A percentile compares a stretch with the other conserved stretches of the same genome.
phyloP scores from a whole-genome alignment of 1,140 invertebrate species.

The Calephelis nemesis region DNA sequence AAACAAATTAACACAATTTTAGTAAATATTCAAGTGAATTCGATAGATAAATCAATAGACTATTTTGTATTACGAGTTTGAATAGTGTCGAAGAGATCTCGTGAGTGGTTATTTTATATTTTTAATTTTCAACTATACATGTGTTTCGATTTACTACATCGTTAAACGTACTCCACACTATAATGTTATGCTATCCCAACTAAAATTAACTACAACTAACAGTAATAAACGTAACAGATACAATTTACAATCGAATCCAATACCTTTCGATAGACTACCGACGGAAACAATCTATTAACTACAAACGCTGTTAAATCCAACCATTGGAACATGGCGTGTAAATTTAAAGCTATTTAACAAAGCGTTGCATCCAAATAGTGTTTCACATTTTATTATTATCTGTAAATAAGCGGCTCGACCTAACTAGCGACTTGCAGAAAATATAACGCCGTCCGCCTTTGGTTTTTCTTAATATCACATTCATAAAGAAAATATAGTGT shows the following conservation, averaged over 20 bases:
- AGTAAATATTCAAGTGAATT: neutral
- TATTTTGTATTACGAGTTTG: neutral
- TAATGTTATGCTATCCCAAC: neutral
- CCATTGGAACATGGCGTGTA: neutral
- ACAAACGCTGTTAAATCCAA: constrained; percentile 2
- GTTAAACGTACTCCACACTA: neutral
- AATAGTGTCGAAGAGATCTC: too few relatives aligned
- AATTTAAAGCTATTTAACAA: constrained; percentile 32
- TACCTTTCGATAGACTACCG: neutral
- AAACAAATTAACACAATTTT: constrained; percentile 3
- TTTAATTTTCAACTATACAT: neutral
- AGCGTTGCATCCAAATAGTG: constrained; percentile 44
- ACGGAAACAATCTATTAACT: constrained; percentile 9
- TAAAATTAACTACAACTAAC: neutral
- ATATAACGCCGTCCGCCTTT: constrained; percentile 51
- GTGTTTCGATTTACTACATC: neutral
- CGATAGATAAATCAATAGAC: neutral
- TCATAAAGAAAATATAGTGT: neutral
- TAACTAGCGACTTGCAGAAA: constrained; percentile 58
- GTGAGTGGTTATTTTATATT: too few relatives aligned
- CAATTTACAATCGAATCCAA: neutral
- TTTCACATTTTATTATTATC: constrained; percentile 69
- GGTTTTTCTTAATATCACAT: neutral
- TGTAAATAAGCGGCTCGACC: constrained; percentile 59
- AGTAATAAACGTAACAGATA: neutral